A percentile compares a stretch with the other conserved stretches of the same genome.
These are phyloP conservation scores for Ahaetulla prasina DNA, from an alignment of 2,113 vertebrate species.

Conservation along the genomic window DNA sequence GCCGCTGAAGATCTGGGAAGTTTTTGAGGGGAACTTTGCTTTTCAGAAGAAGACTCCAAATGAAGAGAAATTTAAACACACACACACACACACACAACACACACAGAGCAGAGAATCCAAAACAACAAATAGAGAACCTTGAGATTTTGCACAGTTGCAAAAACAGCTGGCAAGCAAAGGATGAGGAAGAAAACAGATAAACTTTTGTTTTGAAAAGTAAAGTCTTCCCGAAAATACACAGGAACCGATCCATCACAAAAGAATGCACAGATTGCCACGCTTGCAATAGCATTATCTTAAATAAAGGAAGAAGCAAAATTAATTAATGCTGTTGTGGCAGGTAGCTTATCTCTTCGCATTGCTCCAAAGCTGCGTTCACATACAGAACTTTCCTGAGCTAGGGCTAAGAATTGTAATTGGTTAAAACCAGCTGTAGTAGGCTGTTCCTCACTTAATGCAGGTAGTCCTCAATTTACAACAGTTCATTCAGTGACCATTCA, in stretches of 20 bases:
- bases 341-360: not conserved
- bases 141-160: not conserved
- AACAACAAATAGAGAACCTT: not conserved
- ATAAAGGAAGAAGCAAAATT: not conserved
- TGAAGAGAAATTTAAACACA: not conserved
- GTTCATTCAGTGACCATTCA: too few species aligned
- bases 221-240: not conserved
- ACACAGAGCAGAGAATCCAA: not conserved
- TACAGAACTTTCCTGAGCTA: not conserved
- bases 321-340: not conserved
- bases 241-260: not conserved
- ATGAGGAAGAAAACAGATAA: not conserved
- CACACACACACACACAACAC: too few species aligned
- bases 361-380: not conserved
- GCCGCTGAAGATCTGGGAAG: not conserved
- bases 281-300: not conserved
- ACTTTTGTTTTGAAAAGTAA: not conserved
- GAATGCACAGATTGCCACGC: not conserved
- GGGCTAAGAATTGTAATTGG: not conserved
- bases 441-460: not conserved
- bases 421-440: not conserved
- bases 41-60: not conserved
- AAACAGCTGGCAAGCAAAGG: not conserved
- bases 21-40: not conserved
- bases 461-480: too few species aligned